Conservation (phyloP, 2,888 invertebrate species). For the Eurois occulta region DNA sequence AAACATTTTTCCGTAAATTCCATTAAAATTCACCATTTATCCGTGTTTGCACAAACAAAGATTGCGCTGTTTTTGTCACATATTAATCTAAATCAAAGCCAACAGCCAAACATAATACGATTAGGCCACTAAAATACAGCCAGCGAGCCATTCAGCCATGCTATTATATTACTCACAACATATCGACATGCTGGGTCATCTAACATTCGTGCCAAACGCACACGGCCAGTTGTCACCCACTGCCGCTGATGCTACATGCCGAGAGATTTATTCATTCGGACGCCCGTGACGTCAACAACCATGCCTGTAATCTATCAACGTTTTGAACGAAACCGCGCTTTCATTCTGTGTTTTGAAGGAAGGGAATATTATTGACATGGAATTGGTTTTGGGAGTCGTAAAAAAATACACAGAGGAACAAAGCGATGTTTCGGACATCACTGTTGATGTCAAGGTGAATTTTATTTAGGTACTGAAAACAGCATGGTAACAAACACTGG, state of each 20-base stretch:
- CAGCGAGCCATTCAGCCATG: slow-evolving; percentile 56
- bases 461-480: neutral
- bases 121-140: slow-evolving; percentile 62
- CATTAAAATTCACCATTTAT: slow-evolving; percentile 12
- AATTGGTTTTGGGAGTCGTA: slow-evolving; percentile 19
- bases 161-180: slow-evolving; percentile 58
- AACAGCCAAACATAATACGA: slow-evolving; percentile 55
- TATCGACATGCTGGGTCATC: slow-evolving; percentile 71
- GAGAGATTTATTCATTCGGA: slow-evolving; percentile 79
- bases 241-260: slow-evolving; percentile 74
- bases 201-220: slow-evolving; percentile 80
- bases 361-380: slow-evolving; percentile 31
- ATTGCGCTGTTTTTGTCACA: slow-evolving; percentile 52
- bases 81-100: slow-evolving; percentile 57
- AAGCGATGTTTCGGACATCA: neutral
- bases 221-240: slow-evolving; percentile 74
- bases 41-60: slow-evolving; percentile 33
- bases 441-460: neutral
- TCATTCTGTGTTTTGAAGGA: slow-evolving; percentile 40
- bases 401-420: slow-evolving; percentile 1
- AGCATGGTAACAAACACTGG: neutral
- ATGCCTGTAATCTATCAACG: slow-evolving; percentile 70
- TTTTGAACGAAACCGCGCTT: slow-evolving; percentile 62
- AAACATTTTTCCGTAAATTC: neutral
- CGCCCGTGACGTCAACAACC: slow-evolving; percentile 67